Base-by-base conservation (phyloP, 2,797 vertebrate species). In the Melanogrammus aeglefinus region DNA sequence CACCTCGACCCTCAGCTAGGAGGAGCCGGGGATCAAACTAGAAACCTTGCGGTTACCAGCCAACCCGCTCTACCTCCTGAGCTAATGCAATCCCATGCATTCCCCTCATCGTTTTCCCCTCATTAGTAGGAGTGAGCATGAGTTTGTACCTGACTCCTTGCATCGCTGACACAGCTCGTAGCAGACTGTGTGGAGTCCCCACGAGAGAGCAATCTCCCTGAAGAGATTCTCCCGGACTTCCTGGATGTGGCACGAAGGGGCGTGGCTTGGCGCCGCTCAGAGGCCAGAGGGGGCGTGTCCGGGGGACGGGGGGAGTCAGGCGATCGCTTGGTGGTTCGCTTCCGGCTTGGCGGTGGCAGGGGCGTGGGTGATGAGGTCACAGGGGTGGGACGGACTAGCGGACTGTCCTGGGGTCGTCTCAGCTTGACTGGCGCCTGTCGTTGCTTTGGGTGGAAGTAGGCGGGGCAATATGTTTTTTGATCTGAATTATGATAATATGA, bases 351-450 rank as follows among this genome's bases (percentile, higher is more conserved):
- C 6, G 86, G 80, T 44, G 71, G 79, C 33, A 72, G 79, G 47
- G 70, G 72, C 63, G 77, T 24, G 31, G 72, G 29, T 7, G 1
- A 12, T 0, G 47, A 76, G 75, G 78, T 86, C 47, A 71, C 72
- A 16, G 85, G 5, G 1, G 63, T 14, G n/a, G 72, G 72, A 14
- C 24, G 27, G 12, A 77, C 81, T 16, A 78, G 0, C 74, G 16
- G 73, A 47, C 76, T 1, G 0, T 71, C 78, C 24, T 80, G 80
- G 6, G 79, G 84, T 69, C 77, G 84, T 77, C 85, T 87, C 81
- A 90, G 80, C 79, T 87, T 88, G 72, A 82, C 82, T 38, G 85
- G 27, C 47, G 83, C 83, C 80, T 88, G 88, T 74, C 9, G 86
- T 73, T 81, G 82, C 77, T 87, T 38, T 74, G 38, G 77, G 88